Conservation (phyloP, 2,113 vertebrate genomes). For the Hydropotes inermis region DNA sequence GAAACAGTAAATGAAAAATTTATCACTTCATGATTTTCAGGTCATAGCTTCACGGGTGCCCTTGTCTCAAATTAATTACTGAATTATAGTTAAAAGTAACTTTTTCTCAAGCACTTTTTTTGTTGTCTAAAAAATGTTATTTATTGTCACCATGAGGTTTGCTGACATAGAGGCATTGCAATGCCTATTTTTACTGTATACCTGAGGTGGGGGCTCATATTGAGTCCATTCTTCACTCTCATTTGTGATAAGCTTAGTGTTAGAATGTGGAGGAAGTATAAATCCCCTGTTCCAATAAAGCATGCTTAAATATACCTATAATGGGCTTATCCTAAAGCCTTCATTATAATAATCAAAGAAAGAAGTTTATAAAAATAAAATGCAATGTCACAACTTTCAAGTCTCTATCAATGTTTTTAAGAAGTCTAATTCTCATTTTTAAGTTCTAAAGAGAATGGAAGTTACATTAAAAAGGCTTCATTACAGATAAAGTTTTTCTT, state of each 20-base stretch:
- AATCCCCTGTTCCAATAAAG: neutral
- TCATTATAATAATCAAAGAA: neutral
- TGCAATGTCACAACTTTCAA: neutral
- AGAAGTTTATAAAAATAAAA: slow-evolving; percentile 6
- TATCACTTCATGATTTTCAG: neutral
- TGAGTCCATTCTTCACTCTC: neutral
- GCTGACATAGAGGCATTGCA: neutral
- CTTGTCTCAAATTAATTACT: neutral
- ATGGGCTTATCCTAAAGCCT: neutral
- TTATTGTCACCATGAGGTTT: neutral
- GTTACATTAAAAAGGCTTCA: neutral
- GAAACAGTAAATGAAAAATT: neutral
- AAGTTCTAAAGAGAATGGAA: neutral
- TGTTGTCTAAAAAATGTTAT: neutral
- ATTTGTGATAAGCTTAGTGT: neutral
- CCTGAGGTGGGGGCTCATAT: neutral
- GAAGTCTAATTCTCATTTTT: neutral
- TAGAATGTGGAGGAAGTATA: neutral
- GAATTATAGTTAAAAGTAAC: neutral
- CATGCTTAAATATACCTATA: neutral
- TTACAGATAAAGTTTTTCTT: neutral
- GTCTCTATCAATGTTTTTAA: neutral
- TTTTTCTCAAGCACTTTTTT: neutral
- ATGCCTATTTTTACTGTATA: neutral
- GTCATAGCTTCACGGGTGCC: neutral